Evolutionary conservation across 1,140 invertebrate genomes (phyloP), one percentile per base, ranked within the genome.

Genomic region (Magallana angulata): DNA sequence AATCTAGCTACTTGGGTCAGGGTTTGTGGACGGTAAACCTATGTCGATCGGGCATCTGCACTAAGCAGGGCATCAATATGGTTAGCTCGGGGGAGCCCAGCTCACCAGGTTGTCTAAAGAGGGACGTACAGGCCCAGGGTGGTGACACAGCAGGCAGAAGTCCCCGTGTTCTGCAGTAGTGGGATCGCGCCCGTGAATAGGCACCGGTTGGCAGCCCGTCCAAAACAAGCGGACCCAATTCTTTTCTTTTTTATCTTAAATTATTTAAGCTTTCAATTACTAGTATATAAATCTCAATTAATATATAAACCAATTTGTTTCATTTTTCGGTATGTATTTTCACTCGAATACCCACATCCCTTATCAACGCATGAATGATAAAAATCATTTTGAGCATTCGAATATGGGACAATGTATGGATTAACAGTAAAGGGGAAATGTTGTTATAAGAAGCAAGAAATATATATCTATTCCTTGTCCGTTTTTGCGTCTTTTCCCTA

Each of bases 121-220:
- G 97, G 96, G 97, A 97, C 97, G 97, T 96, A 98, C 96, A 97
- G 98, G 98, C 97, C 97, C 97, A 98, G 98, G 97, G 97, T 97
- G 97, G 97, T 97, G 98, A 98, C 97, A 96, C 96, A 98, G 97
- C 97, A 98, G 97, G 97, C 97, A 98, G 98, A 97, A 98, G 97
- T 97, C 97, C 96, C 97, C 97, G 97, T 97, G 97, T 97, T 96
- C 97, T 96, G 97, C 97, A 98, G 98, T 98, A 98, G 97, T 98
- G 97, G 98, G 98, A 98, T 98, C 96, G 98, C 98, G 97, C 96
- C 97, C 96, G 97, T 97, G 98, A 98, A 98, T 98, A 97, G 96
- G 96, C 95, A 96, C 96, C 96, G 95, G 96, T 96, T 95, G 95
- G 95, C 96, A 98, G 97, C 97, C 97, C 95, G 96, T 96, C 96